These are phyloP conservation scores for Pocillopora grandis DNA, from an alignment of 92 coral and sea anemone species.

Conservation along the genomic window DNA sequence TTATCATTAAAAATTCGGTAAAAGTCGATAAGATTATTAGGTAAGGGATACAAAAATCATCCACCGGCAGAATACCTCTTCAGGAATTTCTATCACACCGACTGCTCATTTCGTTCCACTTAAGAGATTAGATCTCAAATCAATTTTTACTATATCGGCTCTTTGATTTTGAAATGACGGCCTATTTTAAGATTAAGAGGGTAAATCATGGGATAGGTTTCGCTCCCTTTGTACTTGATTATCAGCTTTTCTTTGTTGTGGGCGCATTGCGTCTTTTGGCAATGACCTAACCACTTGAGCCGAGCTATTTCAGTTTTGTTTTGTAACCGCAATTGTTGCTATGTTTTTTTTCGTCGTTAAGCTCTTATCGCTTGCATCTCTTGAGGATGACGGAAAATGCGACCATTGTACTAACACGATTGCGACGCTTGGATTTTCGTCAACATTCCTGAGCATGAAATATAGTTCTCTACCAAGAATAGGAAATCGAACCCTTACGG, in stretches of 20 bases:
- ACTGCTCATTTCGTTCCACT: background rate
- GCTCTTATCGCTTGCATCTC: constrained; percentile 23
- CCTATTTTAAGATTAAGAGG: constrained; percentile 24
- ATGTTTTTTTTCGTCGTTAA: constrained; percentile 38
- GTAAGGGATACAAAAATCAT: background rate
- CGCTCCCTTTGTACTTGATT: constrained; percentile 19
- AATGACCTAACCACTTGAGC: constrained; percentile 25
- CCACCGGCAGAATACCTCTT: background rate
- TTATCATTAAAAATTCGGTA: background rate
- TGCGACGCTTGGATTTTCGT: background rate
- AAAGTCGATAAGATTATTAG: background rate
- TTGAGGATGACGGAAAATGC: background rate
- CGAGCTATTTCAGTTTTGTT: constrained; percentile 1
- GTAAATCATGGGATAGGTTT: background rate
- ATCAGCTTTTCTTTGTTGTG: constrained; percentile 5
- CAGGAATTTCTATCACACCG: constrained; percentile 5
- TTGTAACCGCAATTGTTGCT: constrained; percentile 21
- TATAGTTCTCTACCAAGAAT: background rate
- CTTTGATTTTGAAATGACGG: constrained; percentile 10
- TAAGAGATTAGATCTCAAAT: constrained; percentile 15
- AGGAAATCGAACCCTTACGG: background rate
- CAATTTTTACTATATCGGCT: constrained; percentile 19
- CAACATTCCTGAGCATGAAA: constrained; percentile 27
- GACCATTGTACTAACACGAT: background rate
- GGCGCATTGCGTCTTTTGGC: background rate